Conservation (phyloP, 2,888 invertebrate species). For the Amphimallon solstitiale region DNA sequence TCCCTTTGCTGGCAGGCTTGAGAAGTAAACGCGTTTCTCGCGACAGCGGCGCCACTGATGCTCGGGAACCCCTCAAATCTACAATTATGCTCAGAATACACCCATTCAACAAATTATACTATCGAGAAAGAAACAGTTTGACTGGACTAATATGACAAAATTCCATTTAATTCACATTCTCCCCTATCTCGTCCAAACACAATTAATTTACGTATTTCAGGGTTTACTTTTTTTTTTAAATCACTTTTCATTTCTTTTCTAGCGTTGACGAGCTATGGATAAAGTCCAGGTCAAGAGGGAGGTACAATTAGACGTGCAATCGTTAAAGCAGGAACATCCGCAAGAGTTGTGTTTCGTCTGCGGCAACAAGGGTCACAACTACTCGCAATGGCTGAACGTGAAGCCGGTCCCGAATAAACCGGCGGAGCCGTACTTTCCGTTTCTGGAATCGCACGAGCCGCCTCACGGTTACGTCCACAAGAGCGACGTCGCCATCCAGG, state of each 20-base stretch:
- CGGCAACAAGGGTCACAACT: constrained; percentile 75
- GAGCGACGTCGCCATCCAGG: constrained; percentile 68
- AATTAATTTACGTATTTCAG: too few species aligned
- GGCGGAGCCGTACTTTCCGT: constrained; percentile 89
- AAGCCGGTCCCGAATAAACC: constrained; percentile 76
- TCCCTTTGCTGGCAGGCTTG: too few species aligned
- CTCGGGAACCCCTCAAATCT: too few species aligned
- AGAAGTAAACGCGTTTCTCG: too few species aligned
- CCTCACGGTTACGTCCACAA: constrained; percentile 76
- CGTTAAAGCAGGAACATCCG: constrained; percentile 44
- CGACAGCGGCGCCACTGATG: too few species aligned
- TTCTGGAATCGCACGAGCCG: constrained; percentile 88
- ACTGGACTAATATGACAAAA: too few species aligned
- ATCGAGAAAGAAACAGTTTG: too few species aligned
- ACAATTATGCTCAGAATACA: too few species aligned
- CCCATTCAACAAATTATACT: too few species aligned
- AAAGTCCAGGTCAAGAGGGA: constrained; percentile 66
- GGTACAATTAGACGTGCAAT: constrained; percentile 56
- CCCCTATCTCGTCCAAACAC: too few species aligned
- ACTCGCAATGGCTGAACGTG: constrained; percentile 70
- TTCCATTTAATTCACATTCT: too few species aligned
- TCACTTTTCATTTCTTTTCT: constrained; percentile 36
- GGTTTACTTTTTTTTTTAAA: neutral
- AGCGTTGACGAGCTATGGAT: constrained; percentile 63
- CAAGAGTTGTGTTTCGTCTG: constrained; percentile 74